Conservation (phyloP, 2,888 invertebrate species). For the Drosophila phalerata region DNA sequence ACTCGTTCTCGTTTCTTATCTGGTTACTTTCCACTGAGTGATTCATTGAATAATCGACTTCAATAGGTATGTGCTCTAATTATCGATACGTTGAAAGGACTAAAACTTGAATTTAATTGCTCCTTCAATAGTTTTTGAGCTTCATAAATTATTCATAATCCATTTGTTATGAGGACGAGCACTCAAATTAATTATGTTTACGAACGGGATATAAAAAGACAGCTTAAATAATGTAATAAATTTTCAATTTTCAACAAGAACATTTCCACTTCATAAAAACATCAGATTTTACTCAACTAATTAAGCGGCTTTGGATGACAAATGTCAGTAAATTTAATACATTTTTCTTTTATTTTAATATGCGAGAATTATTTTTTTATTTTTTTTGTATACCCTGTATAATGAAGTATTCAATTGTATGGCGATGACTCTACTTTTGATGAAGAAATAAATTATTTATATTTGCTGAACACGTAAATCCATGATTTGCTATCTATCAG, state of each 20-base stretch:
- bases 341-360: background rate
- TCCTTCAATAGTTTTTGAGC: slow-evolving; percentile 6
- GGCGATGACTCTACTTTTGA: too few species aligned
- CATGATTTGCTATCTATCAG: too few species aligned
- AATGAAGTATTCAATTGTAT: background rate
- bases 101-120: slow-evolving; percentile 11
- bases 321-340: slow-evolving; percentile 33
- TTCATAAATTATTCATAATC: slow-evolving; percentile 23
- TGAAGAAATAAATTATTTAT: too few species aligned
- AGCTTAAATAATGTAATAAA: slow-evolving; percentile 21
- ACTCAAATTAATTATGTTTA: slow-evolving; percentile 17
- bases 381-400: slow-evolving; percentile 5
- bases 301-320: slow-evolving; percentile 38
- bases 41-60: slow-evolving; percentile 26
- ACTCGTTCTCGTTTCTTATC: slow-evolving; percentile 26
- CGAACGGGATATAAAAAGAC: background rate
- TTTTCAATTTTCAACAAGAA: slow-evolving; percentile 16
- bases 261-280: slow-evolving; percentile 12
- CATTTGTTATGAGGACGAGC: background rate
- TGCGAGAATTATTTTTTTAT: slow-evolving; percentile 5
- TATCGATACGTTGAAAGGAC: slow-evolving; percentile 11
- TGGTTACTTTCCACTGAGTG: slow-evolving; percentile 14
- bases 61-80: slow-evolving; percentile 10
- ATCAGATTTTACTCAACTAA: slow-evolving; percentile 46
- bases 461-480: too few species aligned